These are phyloP conservation scores for Moxostoma hubbsi DNA, from an alignment of 2,797 vertebrate species.

Conservation along the genomic window DNA sequence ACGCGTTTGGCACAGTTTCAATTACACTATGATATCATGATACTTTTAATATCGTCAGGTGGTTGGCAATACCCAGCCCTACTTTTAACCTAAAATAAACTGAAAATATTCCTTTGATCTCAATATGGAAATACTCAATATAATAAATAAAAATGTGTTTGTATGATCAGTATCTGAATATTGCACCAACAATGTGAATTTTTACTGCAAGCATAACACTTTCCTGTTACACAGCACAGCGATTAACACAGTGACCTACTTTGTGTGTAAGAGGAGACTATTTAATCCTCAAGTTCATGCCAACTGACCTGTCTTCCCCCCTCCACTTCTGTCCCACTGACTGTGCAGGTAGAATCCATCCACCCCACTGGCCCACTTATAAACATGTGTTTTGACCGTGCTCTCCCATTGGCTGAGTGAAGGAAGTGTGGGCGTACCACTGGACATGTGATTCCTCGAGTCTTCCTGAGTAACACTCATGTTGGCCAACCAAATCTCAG, in stretches of 20 bases:
- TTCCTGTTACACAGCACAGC: not conserved
- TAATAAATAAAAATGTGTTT: no score
- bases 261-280: not conserved
- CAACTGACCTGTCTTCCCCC: conserved; percentile 10
- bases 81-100: no score
- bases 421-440: not conserved
- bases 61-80: no score
- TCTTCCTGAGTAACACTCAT: conserved; percentile 7
- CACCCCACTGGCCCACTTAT: not conserved
- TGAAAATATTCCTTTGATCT: no score
- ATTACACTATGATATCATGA: no score
- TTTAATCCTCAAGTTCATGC: not conserved
- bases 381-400: not conserved
- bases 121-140: no score
- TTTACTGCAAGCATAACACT: no score
- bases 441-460: not conserved
- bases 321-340: not conserved
- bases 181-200: no score
- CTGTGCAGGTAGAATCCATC: not conserved
- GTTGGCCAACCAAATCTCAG: conserved; percentile 32
- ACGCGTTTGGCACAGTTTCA: no score
- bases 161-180: no score
- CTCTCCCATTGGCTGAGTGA: not conserved
- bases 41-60: no score
- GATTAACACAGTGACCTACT: not conserved